Conservation (phyloP, 2,797 vertebrate genomes). For the Peromyscus attwateri region DNA sequence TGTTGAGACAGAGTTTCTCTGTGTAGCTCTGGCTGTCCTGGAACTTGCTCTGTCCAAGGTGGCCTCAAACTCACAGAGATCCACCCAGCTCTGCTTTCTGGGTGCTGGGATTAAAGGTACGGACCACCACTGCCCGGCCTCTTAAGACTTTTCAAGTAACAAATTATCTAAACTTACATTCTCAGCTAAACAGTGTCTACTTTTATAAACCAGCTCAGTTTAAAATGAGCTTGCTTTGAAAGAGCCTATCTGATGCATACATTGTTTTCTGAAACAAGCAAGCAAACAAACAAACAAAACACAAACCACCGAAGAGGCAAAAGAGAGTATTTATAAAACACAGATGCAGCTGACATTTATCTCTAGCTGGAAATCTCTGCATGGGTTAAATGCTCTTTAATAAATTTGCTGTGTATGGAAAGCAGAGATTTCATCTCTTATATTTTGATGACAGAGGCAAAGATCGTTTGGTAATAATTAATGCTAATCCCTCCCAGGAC, state of each 20-base stretch:
- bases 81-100: not conserved
- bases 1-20: not conserved
- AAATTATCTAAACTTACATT: not conserved
- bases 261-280: not conserved
- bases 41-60: not conserved
- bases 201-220: not conserved
- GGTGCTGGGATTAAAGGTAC: not conserved
- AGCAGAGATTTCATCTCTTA: constrained; percentile 76
- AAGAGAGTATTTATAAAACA: constrained; percentile 66
- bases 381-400: constrained; percentile 81
- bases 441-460: constrained; percentile 81
- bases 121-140: not conserved
- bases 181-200: not conserved
- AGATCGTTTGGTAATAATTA: constrained; percentile 85
- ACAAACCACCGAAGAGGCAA: not conserved
- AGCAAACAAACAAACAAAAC: too few relatives aligned
- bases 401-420: constrained; percentile 67
- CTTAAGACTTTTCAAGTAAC: not conserved
- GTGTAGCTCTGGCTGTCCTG: not conserved
- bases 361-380: constrained; percentile 76
- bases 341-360: constrained; percentile 73
- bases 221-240: not conserved
- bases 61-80: not conserved
- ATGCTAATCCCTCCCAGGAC: constrained; percentile 77
- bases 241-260: not conserved